Conservation (phyloP, 2,888 invertebrate genomes). For the Mellilla xanthometata region DNA sequence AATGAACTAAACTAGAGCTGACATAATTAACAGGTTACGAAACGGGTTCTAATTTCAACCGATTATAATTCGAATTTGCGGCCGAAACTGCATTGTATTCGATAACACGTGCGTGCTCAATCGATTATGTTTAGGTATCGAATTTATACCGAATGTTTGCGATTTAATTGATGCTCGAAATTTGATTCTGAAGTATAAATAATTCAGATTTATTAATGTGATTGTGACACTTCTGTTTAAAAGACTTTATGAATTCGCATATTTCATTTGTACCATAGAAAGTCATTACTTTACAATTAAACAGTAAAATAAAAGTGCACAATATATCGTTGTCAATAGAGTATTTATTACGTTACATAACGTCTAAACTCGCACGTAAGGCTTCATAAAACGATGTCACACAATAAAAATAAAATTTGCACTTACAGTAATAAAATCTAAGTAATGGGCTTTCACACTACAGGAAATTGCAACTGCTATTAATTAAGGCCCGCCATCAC, state of each 20-base stretch:
- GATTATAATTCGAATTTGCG: constrained; percentile 36
- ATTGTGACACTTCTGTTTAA: no score
- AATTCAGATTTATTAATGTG: neutral
- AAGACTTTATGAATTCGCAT: no score
- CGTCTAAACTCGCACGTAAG: neutral
- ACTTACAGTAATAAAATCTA: constrained; percentile 23
- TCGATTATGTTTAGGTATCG: constrained; percentile 75
- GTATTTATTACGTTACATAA: neutral
- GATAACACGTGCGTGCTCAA: constrained; percentile 68
- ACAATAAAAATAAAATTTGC: constrained; percentile 15
- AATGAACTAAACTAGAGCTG: constrained; percentile 3
- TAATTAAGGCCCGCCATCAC: constrained; percentile 31
- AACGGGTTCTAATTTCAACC: constrained; percentile 41
- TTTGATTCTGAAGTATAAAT: constrained; percentile 11
- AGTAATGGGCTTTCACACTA: constrained; percentile 29
- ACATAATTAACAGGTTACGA: constrained; percentile 27
- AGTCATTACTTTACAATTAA: no score
- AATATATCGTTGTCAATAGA: no score
- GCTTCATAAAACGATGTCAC: constrained; percentile 8
- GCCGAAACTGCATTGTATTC: constrained; percentile 55
- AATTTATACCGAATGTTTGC: constrained; percentile 53
- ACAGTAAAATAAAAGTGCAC: no score
- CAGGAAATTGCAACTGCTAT: constrained; percentile 41
- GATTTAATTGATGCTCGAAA: constrained; percentile 41
- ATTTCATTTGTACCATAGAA: no score